Base-by-base conservation (phyloP, 2,888 invertebrate genomes). In the Euzophera pinguis region DNA sequence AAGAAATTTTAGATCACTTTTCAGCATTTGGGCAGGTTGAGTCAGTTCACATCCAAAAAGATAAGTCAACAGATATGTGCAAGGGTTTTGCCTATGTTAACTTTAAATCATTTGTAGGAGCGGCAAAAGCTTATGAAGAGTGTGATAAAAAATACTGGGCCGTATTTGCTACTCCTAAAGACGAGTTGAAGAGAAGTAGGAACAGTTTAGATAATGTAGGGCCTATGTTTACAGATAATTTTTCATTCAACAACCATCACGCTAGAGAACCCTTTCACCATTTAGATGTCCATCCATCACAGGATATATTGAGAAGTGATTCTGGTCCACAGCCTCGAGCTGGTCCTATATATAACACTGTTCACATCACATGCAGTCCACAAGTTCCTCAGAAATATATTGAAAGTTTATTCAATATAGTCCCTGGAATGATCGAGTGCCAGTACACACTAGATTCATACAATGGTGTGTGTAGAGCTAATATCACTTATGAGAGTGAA, bases 61-160 rank as follows among this genome's bases (percentile, higher is more conserved):
- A 97, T 55, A 94, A 93, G 73, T 92, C 92, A 81, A 96, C 95
- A 35, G 96, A 97, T 4, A 93, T 92, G 59, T 93, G 94, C 54
- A 96, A 95, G 83, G 98, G 98, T 2, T 98, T 95, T 88, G 99
- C 96, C 8, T 99, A 96, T 81, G 92, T 99, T 6, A 94, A 97
- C 74, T 99, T 96, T 55, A 77, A 75, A 41, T 82, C 94, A 66
- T 95, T 97, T 71, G 93, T 94, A 51, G 94, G 95, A 80, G 97
- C 98, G 9, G 98, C 98, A 0, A 91, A 92, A 63, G 98, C 98
- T 0, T 96, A 93, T 78, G 98, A 98, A 84, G 94, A 95, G 59
- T 98, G 98, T 82, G 96, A 97, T 65, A 91, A 92, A 54, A 94
- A 94, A 69, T 97, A 94, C 78, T 96, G 95, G 81, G 95, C 98